These are phyloP conservation scores for Micoletzkya japonica DNA, from an alignment of 2,888 invertebrate genomes.

Conservation along the genomic window DNA sequence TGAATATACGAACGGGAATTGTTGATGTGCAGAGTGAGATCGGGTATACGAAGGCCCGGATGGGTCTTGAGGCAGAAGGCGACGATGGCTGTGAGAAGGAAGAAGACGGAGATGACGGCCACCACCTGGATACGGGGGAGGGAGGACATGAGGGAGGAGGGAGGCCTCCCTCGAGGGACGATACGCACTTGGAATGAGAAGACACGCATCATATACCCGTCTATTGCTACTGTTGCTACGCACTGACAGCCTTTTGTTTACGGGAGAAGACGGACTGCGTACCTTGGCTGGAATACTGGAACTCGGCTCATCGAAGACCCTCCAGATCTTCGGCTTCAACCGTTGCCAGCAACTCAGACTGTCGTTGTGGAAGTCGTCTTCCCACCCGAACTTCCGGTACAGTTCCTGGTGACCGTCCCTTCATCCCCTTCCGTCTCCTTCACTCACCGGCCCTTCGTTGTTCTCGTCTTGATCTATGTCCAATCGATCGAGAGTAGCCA, in stretches of 20 bases:
- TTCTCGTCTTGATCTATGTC: constrained; percentile 57
- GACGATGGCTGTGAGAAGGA: constrained; percentile 91
- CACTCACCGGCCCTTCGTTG: constrained; percentile 43
- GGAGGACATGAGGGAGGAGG: too few relatives aligned
- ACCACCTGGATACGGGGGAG: constrained; percentile 80
- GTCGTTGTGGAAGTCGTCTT: constrained; percentile 89
- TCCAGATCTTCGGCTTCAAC: constrained; percentile 96
- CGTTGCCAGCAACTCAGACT: constrained; percentile 80
- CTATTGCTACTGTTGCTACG: too few relatives aligned
- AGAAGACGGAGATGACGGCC: constrained; percentile 88
- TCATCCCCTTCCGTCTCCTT: neutral
- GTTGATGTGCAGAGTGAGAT: constrained; percentile 27
- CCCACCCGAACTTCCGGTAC: constrained; percentile 88
- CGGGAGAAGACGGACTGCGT: neutral
- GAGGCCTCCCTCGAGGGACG: too few relatives aligned
- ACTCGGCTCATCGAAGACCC: constrained; percentile 97
- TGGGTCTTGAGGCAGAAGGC: constrained; percentile 95
- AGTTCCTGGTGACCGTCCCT: constrained; percentile 41
- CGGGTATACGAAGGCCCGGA: constrained; percentile 81
- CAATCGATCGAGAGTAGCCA: constrained; percentile 59
- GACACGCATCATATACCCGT: too few relatives aligned
- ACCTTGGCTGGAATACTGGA: constrained; percentile 97
- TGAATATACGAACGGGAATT: too few relatives aligned
- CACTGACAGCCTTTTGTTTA: neutral
- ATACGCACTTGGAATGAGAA: too few relatives aligned